These are phyloP conservation scores for Nineta flava DNA, from an alignment of 2,888 invertebrate species.

Conservation along the genomic window DNA sequence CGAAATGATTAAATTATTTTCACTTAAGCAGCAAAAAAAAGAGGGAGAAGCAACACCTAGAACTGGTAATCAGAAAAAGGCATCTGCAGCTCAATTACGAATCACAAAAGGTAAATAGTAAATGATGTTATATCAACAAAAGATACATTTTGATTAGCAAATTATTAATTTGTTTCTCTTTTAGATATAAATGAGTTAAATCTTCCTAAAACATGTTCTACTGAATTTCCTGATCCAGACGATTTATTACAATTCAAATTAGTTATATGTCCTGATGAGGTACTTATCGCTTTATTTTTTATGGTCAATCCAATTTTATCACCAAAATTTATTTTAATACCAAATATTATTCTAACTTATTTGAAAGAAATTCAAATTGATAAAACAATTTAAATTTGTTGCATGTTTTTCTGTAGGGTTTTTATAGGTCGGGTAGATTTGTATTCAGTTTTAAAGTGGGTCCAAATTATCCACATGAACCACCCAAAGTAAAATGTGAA, in stretches of 20 bases:
- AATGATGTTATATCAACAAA: neutral
- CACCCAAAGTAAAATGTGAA: constrained; percentile 97
- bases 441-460: constrained; percentile 96
- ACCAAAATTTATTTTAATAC: too few species aligned
- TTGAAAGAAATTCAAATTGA: neutral
- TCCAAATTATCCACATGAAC: constrained; percentile 95
- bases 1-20: constrained; percentile 94
- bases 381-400: neutral
- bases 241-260: constrained; percentile 92
- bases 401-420: constrained; percentile 40
- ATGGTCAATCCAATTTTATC: too few species aligned
- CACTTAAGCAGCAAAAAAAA: constrained; percentile 95
- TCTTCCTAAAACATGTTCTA: constrained; percentile 90
- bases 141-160: constrained; percentile 5
- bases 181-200: constrained; percentile 94
- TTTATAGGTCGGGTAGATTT: constrained; percentile 87
- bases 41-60: constrained; percentile 77
- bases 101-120: constrained; percentile 77
- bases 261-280: constrained; percentile 91
- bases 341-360: neutral
- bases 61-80: constrained; percentile 70
- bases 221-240: constrained; percentile 93
- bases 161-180: constrained; percentile 20
- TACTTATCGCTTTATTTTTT: constrained; percentile 20
- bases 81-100: constrained; percentile 91